A percentile compares a stretch with the other conserved stretches of the same genome.
phyloP scores from a whole-genome alignment of 2,113 vertebrate genomes.

The Calyptommatus sinebrachiatus region DNA sequence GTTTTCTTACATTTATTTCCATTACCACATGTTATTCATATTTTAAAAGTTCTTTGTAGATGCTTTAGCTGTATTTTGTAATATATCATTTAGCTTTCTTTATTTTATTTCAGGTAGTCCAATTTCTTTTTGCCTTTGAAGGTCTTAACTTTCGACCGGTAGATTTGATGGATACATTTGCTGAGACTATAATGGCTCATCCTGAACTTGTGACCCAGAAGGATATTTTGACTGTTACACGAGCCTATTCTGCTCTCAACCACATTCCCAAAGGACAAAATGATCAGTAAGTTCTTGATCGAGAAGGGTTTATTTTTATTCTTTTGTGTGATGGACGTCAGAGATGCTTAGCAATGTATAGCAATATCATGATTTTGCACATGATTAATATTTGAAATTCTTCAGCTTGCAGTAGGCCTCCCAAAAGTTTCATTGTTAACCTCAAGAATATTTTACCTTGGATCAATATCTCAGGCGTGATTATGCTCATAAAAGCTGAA shows the following conservation, averaged over 20 bases:
- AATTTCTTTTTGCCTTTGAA: constrained; percentile 75
- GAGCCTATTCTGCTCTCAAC: constrained; percentile 80
- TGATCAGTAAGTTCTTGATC: constrained; percentile 72
- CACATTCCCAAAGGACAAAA: constrained; percentile 64
- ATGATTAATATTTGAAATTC: neutral
- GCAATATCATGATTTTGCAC: neutral
- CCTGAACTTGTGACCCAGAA: constrained; percentile 70
- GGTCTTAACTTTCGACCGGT: constrained; percentile 72
- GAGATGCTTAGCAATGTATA: neutral
- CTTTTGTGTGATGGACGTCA: neutral
- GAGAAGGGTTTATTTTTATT: neutral
- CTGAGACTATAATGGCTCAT: constrained; percentile 72
- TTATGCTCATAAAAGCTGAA: neutral
- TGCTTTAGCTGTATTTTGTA: neutral
- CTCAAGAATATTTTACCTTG: too few relatives aligned
- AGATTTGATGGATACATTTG: constrained; percentile 76
- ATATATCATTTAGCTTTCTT: neutral
- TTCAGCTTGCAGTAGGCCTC: neutral
- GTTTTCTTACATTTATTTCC: neutral
- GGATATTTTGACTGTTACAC: constrained; percentile 72
- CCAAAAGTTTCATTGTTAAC: neutral
- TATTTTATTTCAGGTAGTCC: constrained; percentile 71
- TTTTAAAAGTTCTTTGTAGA: neutral
- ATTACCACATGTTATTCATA: neutral
- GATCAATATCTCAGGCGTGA: too few relatives aligned